These are phyloP conservation scores for Pseudochromis fuscus DNA, from an alignment of 2,797 vertebrate species.

Conservation along the genomic window DNA sequence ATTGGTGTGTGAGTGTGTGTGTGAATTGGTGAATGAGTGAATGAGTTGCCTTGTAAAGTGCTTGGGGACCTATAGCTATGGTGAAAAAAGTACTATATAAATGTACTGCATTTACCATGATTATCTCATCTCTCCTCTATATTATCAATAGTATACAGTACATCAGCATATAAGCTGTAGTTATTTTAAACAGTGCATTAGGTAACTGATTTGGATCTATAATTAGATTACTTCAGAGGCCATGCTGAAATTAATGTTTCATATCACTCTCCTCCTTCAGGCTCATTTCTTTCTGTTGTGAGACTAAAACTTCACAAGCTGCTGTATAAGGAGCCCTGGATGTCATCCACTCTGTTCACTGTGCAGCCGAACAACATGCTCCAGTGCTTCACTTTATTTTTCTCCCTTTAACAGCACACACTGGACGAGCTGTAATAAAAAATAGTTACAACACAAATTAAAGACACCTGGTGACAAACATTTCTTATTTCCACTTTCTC, in stretches of 20 bases:
- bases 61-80: too few species aligned
- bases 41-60: too few species aligned
- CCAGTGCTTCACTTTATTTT: conserved; percentile 3
- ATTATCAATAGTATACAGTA: background rate
- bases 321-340: conserved; percentile 3
- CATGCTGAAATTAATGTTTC: conserved; percentile 44
- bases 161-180: background rate
- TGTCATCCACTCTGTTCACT: conserved; percentile 15
- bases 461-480: background rate
- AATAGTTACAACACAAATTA: background rate
- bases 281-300: conserved; percentile 8
- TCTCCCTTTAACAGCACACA: background rate
- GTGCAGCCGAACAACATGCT: background rate
- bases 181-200: conserved; percentile 23
- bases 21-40: too few species aligned
- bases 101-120: too few species aligned
- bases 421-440: background rate
- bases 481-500: background rate
- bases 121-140: background rate
- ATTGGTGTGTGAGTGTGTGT: too few species aligned
- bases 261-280: conserved; percentile 34
- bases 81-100: too few species aligned
- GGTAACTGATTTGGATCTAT: conserved; percentile 40
- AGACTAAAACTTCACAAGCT: conserved; percentile 20
- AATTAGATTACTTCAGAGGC: conserved; percentile 38